Percentiles rank a stretch among this genome's conserved stretches.
These are phyloP conservation scores for Apamea monoglypha DNA, from an alignment of 2,888 invertebrate genomes.

Conservation along the genomic window DNA sequence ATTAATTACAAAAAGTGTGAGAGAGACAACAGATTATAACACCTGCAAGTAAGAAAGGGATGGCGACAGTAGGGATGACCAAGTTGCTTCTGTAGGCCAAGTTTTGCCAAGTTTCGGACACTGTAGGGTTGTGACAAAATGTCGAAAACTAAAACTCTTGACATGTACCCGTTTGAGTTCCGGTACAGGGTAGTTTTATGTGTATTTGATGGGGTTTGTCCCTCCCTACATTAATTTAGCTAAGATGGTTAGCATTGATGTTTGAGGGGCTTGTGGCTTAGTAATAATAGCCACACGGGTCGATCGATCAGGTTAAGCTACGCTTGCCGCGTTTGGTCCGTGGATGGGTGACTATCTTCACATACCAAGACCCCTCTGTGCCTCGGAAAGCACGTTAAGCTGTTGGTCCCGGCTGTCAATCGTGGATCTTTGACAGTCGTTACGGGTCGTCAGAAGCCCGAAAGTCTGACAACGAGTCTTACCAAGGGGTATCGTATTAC, in stretches of 20 bases:
- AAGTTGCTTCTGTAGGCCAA: slow-evolving; percentile 68
- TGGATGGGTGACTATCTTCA: no score
- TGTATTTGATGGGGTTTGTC: slow-evolving; percentile 57
- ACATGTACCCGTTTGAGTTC: slow-evolving; percentile 36
- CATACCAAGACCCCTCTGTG: no score
- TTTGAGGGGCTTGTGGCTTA: no score
- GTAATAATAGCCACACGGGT: no score
- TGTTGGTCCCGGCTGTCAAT: no score
- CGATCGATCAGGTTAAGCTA: no score
- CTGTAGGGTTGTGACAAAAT: slow-evolving; percentile 68
- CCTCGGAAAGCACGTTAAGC: no score
- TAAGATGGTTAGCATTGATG: slow-evolving; percentile 36
- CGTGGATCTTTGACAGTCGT: no score
- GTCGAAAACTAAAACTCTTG: slow-evolving; percentile 63
- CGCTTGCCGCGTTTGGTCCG: no score
- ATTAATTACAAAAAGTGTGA: slow-evolving; percentile 83
- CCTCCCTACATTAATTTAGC: slow-evolving; percentile 56
- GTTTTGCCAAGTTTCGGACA: slow-evolving; percentile 70
- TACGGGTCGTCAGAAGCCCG: no score
- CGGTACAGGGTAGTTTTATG: slow-evolving; percentile 52
- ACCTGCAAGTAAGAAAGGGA: slow-evolving; percentile 62
- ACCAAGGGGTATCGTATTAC: no score
- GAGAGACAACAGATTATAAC: slow-evolving; percentile 66
- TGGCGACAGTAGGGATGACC: slow-evolving; percentile 70
- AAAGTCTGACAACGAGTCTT: no score